phyloP scores from a whole-genome alignment of 1,140 invertebrate species.

The Polyergus mexicanus region DNA sequence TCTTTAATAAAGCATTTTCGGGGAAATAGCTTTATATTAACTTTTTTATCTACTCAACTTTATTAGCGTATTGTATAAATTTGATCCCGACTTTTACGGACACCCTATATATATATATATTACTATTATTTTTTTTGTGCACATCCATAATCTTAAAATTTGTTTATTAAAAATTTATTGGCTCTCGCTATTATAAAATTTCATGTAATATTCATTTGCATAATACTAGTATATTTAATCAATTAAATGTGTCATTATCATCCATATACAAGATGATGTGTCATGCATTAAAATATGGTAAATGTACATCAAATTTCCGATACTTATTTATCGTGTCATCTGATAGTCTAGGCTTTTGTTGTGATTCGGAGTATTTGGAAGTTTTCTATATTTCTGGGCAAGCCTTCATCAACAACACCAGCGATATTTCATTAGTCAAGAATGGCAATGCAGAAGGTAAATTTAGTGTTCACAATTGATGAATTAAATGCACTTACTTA shows the following conservation, averaged over 20 bases:
- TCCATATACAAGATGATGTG: constrained; percentile 21
- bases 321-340: constrained; percentile 72
- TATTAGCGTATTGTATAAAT: too few relatives aligned
- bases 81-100: too few relatives aligned
- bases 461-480: constrained; percentile 68
- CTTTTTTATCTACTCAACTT: too few relatives aligned
- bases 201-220: constrained; percentile 76
- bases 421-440: constrained; percentile 75
- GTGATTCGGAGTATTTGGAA: constrained; percentile 78
- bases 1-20: too few relatives aligned
- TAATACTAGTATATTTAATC: constrained; percentile 62
- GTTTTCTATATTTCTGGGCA: constrained; percentile 77
- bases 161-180: not conserved
- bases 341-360: constrained; percentile 81
- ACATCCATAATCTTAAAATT: constrained; percentile 18
- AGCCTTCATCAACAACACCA: constrained; percentile 76
- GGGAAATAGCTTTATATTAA: too few relatives aligned
- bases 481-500: constrained; percentile 69
- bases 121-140: not conserved
- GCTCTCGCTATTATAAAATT: constrained; percentile 23
- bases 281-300: constrained; percentile 63
- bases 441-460: constrained; percentile 84
- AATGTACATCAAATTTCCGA: constrained; percentile 59
- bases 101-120: not conserved
- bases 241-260: constrained; percentile 52